phyloP scores from a whole-genome alignment of 2,113 vertebrate genomes.

The Phoenicopterus ruber region DNA sequence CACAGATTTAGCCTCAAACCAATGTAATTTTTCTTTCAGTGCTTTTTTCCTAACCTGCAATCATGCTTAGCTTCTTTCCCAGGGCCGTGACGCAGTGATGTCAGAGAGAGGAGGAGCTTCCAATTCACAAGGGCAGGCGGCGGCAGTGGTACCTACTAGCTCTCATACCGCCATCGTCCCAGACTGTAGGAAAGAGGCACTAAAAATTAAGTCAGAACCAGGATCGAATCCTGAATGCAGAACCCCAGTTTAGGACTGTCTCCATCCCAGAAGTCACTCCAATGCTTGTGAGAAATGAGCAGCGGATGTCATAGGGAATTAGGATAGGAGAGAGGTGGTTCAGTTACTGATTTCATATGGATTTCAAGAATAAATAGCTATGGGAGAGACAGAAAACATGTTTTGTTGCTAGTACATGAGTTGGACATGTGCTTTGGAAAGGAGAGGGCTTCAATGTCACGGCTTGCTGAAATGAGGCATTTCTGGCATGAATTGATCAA shows the following conservation, averaged over 20 bases:
- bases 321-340: background rate
- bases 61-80: constrained; percentile 13
- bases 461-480: background rate
- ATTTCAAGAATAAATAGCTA: background rate
- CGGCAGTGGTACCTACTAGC: background rate
- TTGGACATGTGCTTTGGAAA: background rate
- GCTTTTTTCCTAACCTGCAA: constrained; percentile 2
- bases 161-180: background rate
- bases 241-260: background rate
- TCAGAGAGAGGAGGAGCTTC: background rate
- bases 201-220: background rate
- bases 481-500: background rate
- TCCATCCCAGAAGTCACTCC: background rate
- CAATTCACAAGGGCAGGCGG: background rate
- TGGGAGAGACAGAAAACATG: background rate
- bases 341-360: background rate
- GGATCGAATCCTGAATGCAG: background rate
- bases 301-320: background rate
- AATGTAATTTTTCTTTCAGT: background rate
- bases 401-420: background rate
- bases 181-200: background rate
- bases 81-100: background rate
- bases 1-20: constrained; percentile 5
- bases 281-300: background rate
- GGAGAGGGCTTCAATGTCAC: background rate